Percentiles rank a stretch among this genome's conserved stretches.
Conservation (phyloP, 2,797 vertebrate species). For the Ciconia nigra region DNA sequence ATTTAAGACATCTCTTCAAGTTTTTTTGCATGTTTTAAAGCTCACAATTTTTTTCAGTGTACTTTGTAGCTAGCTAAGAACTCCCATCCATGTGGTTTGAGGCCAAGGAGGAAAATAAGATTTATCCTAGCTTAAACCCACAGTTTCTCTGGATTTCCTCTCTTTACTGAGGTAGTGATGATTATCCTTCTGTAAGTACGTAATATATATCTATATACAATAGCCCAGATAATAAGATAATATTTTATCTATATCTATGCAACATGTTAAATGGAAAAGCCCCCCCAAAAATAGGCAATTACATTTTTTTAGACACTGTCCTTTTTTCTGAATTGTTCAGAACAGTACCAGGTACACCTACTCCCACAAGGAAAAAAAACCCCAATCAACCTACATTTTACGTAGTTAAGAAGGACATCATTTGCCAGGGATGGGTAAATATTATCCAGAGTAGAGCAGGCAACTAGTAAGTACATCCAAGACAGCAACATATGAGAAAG, state of each 20-base stretch:
- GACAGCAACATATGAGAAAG: background rate
- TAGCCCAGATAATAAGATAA: background rate
- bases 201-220: background rate
- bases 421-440: background rate
- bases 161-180: background rate
- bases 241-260: background rate
- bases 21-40: background rate
- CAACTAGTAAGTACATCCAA: background rate
- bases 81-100: background rate
- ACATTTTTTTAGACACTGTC: background rate
- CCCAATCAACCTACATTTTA: fast-evolving
- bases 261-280: background rate
- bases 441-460: background rate
- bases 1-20: background rate
- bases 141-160: background rate
- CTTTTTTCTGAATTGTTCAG: background rate
- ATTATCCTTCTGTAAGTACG: background rate
- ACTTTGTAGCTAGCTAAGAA: background rate
- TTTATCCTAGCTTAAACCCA: background rate
- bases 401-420: background rate
- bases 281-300: background rate
- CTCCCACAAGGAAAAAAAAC: background rate
- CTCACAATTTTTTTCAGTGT: background rate
- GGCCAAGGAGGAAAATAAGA: background rate
- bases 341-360: background rate